Percentiles rank a stretch among this genome's conserved stretches.
phyloP scores from a whole-genome alignment of 2,888 invertebrate genomes.

The Candidula unifasciata region DNA sequence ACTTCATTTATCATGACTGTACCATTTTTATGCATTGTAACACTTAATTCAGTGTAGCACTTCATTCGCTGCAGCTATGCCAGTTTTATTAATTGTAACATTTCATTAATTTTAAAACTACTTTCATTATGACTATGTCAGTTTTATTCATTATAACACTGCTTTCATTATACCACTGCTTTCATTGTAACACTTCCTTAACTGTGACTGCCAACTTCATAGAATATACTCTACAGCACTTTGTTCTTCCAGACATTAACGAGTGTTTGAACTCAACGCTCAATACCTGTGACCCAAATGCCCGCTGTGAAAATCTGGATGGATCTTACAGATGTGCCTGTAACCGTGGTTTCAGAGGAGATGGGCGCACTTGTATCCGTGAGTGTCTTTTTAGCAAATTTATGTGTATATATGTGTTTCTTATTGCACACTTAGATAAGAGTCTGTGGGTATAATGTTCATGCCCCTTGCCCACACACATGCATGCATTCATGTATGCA shows the following conservation, averaged over 20 bases:
- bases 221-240: neutral
- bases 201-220: no score
- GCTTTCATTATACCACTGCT: no score
- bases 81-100: no score
- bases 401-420: neutral
- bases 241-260: constrained; percentile 84
- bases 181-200: no score
- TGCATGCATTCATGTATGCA: no score
- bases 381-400: constrained; percentile 18
- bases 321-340: constrained; percentile 94
- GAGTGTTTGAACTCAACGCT: constrained; percentile 84
- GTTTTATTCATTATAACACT: no score
- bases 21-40: no score
- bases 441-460: neutral
- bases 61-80: no score
- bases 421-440: neutral
- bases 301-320: constrained; percentile 91
- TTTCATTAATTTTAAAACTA: no score
- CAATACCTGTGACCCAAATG: constrained; percentile 87
- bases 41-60: no score
- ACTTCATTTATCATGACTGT: no score
- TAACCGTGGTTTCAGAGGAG: constrained; percentile 78
- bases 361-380: constrained; percentile 58
- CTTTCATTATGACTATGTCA: no score
- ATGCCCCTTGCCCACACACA: neutral